These are phyloP conservation scores for Speoplatyrhinus poulsoni DNA, from an alignment of 2,113 vertebrate genomes.

Conservation along the genomic window DNA sequence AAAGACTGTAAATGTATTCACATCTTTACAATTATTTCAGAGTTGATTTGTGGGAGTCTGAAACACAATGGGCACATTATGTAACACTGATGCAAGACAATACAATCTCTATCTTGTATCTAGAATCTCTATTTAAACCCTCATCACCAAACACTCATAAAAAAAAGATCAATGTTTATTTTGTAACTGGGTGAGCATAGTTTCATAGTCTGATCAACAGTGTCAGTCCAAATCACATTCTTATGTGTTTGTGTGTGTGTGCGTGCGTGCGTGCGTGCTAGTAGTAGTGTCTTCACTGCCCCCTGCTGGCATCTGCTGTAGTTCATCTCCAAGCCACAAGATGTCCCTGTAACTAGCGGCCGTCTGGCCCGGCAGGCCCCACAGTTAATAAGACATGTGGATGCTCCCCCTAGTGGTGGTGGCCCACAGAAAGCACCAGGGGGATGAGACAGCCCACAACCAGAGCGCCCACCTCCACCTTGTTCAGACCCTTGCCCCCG, in stretches of 20 bases:
- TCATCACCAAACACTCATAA: neutral
- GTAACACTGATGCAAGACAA: slow-evolving; percentile 27
- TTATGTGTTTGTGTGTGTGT: neutral
- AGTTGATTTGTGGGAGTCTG: slow-evolving; percentile 17
- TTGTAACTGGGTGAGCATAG: slow-evolving; percentile 19
- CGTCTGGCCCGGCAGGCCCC: slow-evolving; percentile 12
- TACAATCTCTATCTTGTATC: neutral
- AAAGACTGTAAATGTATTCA: neutral
- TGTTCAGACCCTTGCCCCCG: slow-evolving; percentile 89
- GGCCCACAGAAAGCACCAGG: slow-evolving; percentile 91
- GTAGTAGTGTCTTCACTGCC: neutral
- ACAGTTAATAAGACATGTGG: slow-evolving; percentile 41
- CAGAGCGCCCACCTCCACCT: slow-evolving; percentile 89
- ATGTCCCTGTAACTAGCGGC: slow-evolving; percentile 1
- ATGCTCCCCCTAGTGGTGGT: slow-evolving; percentile 85
- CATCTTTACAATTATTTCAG: slow-evolving; percentile 35
- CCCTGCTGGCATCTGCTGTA: neutral
- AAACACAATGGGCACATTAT: slow-evolving; percentile 13
- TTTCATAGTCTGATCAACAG: slow-evolving; percentile 13
- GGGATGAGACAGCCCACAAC: slow-evolving; percentile 96
- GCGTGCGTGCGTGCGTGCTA: neutral
- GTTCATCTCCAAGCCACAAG: slow-evolving; percentile 15
- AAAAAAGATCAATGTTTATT: slow-evolving; percentile 5
- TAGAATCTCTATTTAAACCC: slow-evolving; percentile 7
- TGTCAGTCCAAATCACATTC: slow-evolving; percentile 13